These are phyloP conservation scores for Isichthys henryi DNA, from an alignment of 2,113 vertebrate species.

Conservation along the genomic window DNA sequence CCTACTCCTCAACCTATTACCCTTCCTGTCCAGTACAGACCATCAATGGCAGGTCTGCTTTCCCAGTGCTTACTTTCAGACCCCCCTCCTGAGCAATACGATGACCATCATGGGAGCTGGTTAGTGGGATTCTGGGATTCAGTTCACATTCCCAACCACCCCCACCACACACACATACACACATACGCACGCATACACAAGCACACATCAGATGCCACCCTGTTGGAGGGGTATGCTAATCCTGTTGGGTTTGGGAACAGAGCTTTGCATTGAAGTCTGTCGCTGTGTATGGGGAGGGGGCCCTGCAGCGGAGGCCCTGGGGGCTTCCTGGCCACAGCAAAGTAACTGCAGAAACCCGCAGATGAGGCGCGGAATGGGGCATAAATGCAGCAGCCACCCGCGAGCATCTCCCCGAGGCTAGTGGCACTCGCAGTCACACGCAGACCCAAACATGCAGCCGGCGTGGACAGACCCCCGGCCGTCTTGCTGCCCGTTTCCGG, in stretches of 20 bases:
- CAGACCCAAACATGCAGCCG: neutral
- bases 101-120: neutral
- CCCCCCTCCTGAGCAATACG: neutral
- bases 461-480: neutral
- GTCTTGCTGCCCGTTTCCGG: neutral
- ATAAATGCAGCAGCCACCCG: neutral
- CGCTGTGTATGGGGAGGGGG: neutral
- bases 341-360: constrained; percentile 42
- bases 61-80: neutral
- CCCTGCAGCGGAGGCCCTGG: neutral
- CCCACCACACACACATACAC: neutral
- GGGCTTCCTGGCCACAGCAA: constrained; percentile 42
- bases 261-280: neutral
- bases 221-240: constrained; percentile 36
- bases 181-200: neutral
- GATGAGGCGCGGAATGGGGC: constrained; percentile 22
- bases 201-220: neutral
- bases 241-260: constrained; percentile 32
- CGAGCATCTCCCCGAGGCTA: too few relatives aligned
- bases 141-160: neutral
- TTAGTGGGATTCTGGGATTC: neutral
- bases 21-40: neutral
- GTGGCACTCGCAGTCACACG: too few relatives aligned
- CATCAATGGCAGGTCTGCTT: neutral
- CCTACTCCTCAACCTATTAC: neutral